Evolutionary conservation across 2,888 invertebrate species (phyloP), one percentile per base, ranked within the genome.

Genomic region (Orgyia antiqua): DNA sequence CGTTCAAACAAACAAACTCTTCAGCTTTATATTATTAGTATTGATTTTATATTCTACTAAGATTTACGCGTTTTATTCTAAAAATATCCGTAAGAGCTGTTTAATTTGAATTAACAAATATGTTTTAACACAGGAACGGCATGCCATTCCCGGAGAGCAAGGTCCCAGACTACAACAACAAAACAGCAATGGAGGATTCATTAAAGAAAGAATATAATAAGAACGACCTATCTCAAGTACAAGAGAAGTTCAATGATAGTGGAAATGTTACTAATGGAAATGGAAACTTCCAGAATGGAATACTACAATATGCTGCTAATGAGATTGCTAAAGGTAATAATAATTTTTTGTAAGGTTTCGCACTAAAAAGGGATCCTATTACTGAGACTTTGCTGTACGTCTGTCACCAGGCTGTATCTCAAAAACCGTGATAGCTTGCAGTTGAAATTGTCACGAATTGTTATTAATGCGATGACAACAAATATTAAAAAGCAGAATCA

Each of bases 111-210:
- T n/a, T n/a, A n/a, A n/a, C n/a, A n/a, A n/a, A n/a, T n/a, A n/a
- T n/a, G n/a, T n/a, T n/a, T n/a, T n/a, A n/a, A n/a, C n/a, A 10
- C 59, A 90, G 94, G 47, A 89, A 89, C 18, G 91, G 92, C n/a
- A 82, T 88, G 45, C 89, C 92, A 0, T 92, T 93, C 67, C 91
- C 93, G 0, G 89, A 88, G 1, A 65, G 86, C 27, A 84, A 88
- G 40, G 71, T 88, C 12, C 73, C 88, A 0, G 82, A 88, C 21
- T 87, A 87, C 57, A 88, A 89, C 55, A 88, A 89, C 48, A 80
- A 80, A 47, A 70, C 66, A 12, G 82, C 76, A 19, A 75, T 84
- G 75, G 79, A 83, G 31, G 59, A 65, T 2, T 80, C 83, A 0
- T 58, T 82, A 2, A 62, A 57, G 30, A 40, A 60, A 33, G 68